Base-by-base conservation (phyloP, 2,888 invertebrate genomes). In the Drosophila affinis region DNA sequence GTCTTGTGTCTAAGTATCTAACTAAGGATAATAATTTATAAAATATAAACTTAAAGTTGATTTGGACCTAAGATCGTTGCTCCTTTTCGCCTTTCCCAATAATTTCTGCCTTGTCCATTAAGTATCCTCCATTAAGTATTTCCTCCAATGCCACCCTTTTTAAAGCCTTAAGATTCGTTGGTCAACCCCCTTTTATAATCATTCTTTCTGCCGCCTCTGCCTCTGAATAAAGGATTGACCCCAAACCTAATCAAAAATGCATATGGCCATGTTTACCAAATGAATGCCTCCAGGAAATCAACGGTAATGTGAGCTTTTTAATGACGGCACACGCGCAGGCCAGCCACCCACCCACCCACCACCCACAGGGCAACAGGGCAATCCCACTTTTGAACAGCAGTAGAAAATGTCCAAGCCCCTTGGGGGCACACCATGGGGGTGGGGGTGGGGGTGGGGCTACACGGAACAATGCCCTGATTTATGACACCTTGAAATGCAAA, bases 401-500 rank as follows among this genome's bases (percentile, higher is more conserved):
- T 39, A n/a, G 39, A 39, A 39, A 39, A 39, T 39, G 39, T 39
- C 3, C 39, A 39, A 39, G 7, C n/a, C 39, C 39, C 39, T 39
- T 6, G 51, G 57, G 57, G 49, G 51, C 51, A 29, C 57, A 32
- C 18, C 18, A 21, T 21, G 21, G 21, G 21, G 21, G 21, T 3
- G 21, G 21, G 21, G 21, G 21, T 21, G 21, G 21, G 21, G 21
- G 3, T 48, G 9, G 48, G 18, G 63, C 51, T 62, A 56, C 32
- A 51, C 46, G 64, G 65, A 75, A 77, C 76, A 77, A 76, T 79
- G 72, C 71, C 62, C 77, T 78, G 88, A 89, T 87, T 88, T 88
- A 87, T 81, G 80, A 80, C 79, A 85, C 79, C 76, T 87, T 79
- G 65, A 76, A 83, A 81, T 83, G 83, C 79, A 78, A 83, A 79